Evolutionary conservation across 2,888 invertebrate genomes (phyloP), one percentile per base, ranked within the genome.

Genomic region (Bembecia ichneumoniformis): DNA sequence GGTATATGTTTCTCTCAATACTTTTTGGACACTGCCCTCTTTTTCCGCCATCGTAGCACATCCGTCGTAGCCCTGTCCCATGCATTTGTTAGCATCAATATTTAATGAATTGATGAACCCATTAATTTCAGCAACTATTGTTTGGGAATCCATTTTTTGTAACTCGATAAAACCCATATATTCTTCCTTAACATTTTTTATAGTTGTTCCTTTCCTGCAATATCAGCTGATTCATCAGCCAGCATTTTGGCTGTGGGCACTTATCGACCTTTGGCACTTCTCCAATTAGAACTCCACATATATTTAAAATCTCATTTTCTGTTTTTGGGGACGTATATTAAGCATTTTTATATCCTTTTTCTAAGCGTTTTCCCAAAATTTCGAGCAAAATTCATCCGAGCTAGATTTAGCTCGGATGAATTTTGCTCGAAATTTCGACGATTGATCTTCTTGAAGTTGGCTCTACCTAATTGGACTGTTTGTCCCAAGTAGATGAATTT

Each of bases 61-160:
- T n/a, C 58, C 60, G 54, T 62, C 59, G 54, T 55, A 62, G 9
- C 58, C 59, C 49, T 57, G 54, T 15, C 58, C 57, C 34, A 62
- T 51, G 20, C 35, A 35, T 49, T n/a, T n/a, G n/a, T n/a, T n/a
- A n/a, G n/a, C n/a, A n/a, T n/a, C n/a, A n/a, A n/a, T n/a, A n/a
- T n/a, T n/a, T n/a, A n/a, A n/a, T n/a, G n/a, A n/a, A n/a, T n/a
- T n/a, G n/a, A n/a, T n/a, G n/a, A n/a, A n/a, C n/a, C n/a, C 15
- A 49, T 49, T 49, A 35, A 49, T 49, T 49, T 49, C 49, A 49
- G 44, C 15, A 45, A 45, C 45, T 44, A 49, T 49, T 14, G 49
- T 49, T 34, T 35, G 35, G 35, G 35, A 7, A 35, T 35, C 1
- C 35, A 35, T 35, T 35, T 35, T 35, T 52, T 50, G 28, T 14